Conservation (phyloP, 2,888 invertebrate species). For the Pilophorus perplexus region DNA sequence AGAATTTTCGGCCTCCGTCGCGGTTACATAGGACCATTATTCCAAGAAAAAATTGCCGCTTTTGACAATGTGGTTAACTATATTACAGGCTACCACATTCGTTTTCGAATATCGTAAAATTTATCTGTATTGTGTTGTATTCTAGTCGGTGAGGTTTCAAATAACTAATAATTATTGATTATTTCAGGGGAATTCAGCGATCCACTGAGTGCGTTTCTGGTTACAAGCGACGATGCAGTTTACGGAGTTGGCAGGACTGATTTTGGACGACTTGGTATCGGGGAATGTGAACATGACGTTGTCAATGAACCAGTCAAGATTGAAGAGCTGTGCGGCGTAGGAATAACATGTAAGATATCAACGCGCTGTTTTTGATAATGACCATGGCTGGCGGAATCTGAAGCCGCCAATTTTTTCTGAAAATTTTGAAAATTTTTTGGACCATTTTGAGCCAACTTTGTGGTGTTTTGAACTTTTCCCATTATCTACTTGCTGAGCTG, state of each 20-base stretch:
- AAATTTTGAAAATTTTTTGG: neutral
- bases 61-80: too few species aligned
- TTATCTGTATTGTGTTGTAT: neutral
- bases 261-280: conserved; percentile 38
- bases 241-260: conserved; percentile 36
- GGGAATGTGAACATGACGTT: neutral
- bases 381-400: too few species aligned
- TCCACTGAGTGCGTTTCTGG: conserved; percentile 23
- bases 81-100: too few species aligned
- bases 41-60: too few species aligned
- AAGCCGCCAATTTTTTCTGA: too few species aligned
- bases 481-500: too few species aligned
- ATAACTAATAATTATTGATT: neutral
- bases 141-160: neutral
- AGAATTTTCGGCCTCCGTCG: too few species aligned
- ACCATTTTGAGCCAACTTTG: too few species aligned
- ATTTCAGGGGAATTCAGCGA: conserved; percentile 15
- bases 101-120: too few species aligned
- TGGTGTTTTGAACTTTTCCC: too few species aligned
- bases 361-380: neutral
- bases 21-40: too few species aligned
- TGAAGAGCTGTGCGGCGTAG: neutral
- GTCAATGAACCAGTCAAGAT: neutral
- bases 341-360: conserved; percentile 15
- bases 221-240: conserved; percentile 12